Percentiles rank a stretch among this genome's conserved stretches.
phyloP scores from a whole-genome alignment of 2,797 vertebrate genomes.

The Catamblyrhynchus diadema region DNA sequence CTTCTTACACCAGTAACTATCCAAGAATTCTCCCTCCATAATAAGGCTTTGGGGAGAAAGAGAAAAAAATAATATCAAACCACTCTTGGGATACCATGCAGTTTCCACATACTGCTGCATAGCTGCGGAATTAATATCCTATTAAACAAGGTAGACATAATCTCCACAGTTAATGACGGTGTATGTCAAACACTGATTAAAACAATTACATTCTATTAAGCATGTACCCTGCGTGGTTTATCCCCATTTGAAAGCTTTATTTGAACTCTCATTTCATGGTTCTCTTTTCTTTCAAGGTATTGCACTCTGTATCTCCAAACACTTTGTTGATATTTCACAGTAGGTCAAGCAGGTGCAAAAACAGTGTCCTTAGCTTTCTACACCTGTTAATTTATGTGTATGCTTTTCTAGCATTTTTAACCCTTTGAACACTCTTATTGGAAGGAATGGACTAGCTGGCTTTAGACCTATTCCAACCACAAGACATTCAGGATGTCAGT shows the following conservation, averaged over 20 bases:
- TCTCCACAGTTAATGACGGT: not conserved
- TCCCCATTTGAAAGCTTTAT: not conserved
- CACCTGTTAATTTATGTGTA: not conserved
- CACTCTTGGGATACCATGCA: not conserved
- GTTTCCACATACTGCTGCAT: not conserved
- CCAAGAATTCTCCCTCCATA: not conserved
- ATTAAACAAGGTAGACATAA: slow-evolving; percentile 8
- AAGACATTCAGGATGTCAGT: not conserved
- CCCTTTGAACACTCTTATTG: not conserved
- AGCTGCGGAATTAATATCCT: not conserved
- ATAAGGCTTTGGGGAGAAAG: not conserved
- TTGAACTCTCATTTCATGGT: not conserved
- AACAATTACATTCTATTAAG: slow-evolving; percentile 22
- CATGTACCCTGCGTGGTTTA: not conserved
- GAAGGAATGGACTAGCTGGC: not conserved
- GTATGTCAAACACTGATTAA: slow-evolving; percentile 18
- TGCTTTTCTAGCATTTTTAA: not conserved
- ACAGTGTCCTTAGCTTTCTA: not conserved
- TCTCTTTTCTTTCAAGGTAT: not conserved
- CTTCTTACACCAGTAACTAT: not conserved
- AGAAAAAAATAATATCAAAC: not conserved
- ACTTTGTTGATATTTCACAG: not conserved
- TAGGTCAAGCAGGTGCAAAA: not conserved
- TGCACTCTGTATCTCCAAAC: not conserved
- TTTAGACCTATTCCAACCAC: not conserved